Conservation (phyloP, 2,113 vertebrate genomes). For the Dromaius novaehollandiae region DNA sequence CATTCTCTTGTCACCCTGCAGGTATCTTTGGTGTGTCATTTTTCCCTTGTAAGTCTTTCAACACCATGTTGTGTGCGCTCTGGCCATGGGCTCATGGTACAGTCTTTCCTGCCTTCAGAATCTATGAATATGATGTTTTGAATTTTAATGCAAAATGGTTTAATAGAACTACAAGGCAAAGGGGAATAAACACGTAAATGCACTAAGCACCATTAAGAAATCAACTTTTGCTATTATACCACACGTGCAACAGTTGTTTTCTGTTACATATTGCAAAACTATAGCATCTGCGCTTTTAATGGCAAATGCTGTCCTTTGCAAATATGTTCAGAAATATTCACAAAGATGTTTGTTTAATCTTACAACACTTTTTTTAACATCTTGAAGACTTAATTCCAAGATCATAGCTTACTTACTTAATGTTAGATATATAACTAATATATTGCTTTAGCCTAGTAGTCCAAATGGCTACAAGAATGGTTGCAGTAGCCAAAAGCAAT, state of each 20-base stretch:
- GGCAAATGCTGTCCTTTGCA: background rate
- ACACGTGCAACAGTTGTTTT: slow-evolving; percentile 1
- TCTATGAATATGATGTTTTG: background rate
- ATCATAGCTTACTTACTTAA: slow-evolving; percentile 82
- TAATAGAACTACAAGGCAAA: slow-evolving; percentile 12
- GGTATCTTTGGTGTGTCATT: background rate
- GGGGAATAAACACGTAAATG: slow-evolving; percentile 3
- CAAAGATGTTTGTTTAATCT: slow-evolving; percentile 83
- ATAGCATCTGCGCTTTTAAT: slow-evolving; percentile 18
- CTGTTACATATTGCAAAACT: background rate
- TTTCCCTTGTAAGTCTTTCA: background rate
- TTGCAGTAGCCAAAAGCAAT: background rate
- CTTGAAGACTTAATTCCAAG: slow-evolving; percentile 75
- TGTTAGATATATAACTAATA: slow-evolving; percentile 66
- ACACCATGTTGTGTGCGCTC: fast-evolving
- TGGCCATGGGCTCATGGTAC: background rate
- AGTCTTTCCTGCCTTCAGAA: background rate
- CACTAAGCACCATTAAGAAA: background rate
- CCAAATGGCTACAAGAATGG: slow-evolving; percentile 65
- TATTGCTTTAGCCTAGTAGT: slow-evolving; percentile 67
- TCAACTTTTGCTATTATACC: background rate
- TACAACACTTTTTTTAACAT: slow-evolving; percentile 62
- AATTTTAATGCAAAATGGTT: background rate
- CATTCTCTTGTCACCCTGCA: background rate
- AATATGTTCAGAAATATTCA: slow-evolving; percentile 71